Evolutionary conservation across 2,888 invertebrate species (phyloP).

Genomic region (Mechanitis mazaeus): DNA sequence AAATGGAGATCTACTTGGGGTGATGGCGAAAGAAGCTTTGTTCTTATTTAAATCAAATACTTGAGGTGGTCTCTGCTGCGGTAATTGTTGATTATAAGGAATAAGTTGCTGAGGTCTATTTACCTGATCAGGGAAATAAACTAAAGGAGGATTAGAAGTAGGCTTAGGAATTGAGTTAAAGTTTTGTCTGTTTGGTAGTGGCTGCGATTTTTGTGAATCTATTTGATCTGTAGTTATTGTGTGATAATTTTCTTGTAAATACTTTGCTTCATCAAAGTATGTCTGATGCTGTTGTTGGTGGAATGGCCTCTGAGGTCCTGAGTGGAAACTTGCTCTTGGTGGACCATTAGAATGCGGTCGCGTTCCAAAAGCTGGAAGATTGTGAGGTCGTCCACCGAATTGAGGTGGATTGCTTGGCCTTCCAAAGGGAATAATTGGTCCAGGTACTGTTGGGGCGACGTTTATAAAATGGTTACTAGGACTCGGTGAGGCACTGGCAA

Average conservation of each 20-base stretch:
- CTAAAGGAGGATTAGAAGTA: constrained; percentile 51
- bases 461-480: constrained; percentile 46
- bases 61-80: constrained; percentile 63
- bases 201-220: constrained; percentile 64
- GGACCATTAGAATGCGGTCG: constrained; percentile 64
- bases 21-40: constrained; percentile 52
- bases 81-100: constrained; percentile 65
- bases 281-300: constrained; percentile 56
- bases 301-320: constrained; percentile 76
- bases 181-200: constrained; percentile 52
- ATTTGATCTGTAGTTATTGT: constrained; percentile 71
- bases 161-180: constrained; percentile 53
- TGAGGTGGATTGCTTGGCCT: constrained; percentile 51
- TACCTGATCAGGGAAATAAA: constrained; percentile 57
- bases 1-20: constrained; percentile 60
- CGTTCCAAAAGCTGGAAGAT: constrained; percentile 47
- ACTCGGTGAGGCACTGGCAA: constrained; percentile 51
- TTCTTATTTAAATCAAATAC: constrained; percentile 61
- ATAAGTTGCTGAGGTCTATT: constrained; percentile 54
- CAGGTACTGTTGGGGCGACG: constrained; percentile 49
- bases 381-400: constrained; percentile 54
- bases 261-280: constrained; percentile 71
- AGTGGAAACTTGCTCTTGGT: constrained; percentile 60
- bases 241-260: constrained; percentile 73
- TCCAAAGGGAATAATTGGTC: constrained; percentile 58